A percentile compares a stretch with the other conserved stretches of the same genome.
Evolutionary conservation across 1,140 invertebrate genomes (phyloP).

Genomic region (Paraescarpia echinospica): DNA sequence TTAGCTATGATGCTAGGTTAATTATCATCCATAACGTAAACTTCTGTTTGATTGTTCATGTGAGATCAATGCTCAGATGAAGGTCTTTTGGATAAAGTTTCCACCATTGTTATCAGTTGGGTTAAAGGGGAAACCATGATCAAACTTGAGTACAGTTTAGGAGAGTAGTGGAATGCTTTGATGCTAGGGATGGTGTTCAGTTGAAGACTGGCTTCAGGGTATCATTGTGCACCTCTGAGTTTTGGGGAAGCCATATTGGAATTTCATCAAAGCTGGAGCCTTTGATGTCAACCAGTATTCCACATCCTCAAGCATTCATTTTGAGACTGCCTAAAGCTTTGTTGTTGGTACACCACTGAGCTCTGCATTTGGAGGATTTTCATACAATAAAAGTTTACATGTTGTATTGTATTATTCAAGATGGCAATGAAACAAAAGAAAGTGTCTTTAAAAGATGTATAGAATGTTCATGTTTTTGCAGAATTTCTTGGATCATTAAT

Average conservation of each 20-base stretch:
- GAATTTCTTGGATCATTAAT: neutral
- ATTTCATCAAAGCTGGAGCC: neutral
- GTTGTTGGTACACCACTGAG: too few relatives aligned
- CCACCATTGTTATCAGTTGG: conserved; percentile 17
- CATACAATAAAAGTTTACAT: too few relatives aligned
- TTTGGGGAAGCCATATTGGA: neutral
- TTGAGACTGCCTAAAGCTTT: too few relatives aligned
- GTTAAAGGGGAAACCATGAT: neutral
- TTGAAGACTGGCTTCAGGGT: neutral
- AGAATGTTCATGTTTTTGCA: too few relatives aligned
- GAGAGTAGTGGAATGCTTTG: neutral
- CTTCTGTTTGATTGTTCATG: neutral
- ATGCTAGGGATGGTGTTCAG: neutral
- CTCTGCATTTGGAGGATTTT: too few relatives aligned
- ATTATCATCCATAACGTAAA: neutral
- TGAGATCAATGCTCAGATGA: neutral
- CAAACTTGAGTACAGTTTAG: neutral
- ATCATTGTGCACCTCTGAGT: neutral
- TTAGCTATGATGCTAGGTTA: neutral
- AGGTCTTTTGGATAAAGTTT: neutral
- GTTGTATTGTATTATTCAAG: too few relatives aligned
- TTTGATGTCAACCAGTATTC: neutral
- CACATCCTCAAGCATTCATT: neutral
- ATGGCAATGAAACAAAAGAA: too few relatives aligned
- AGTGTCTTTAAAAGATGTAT: too few relatives aligned